These are phyloP conservation scores for Cryptoprocta ferox DNA, from an alignment of 2,797 vertebrate genomes.

Conservation along the genomic window DNA sequence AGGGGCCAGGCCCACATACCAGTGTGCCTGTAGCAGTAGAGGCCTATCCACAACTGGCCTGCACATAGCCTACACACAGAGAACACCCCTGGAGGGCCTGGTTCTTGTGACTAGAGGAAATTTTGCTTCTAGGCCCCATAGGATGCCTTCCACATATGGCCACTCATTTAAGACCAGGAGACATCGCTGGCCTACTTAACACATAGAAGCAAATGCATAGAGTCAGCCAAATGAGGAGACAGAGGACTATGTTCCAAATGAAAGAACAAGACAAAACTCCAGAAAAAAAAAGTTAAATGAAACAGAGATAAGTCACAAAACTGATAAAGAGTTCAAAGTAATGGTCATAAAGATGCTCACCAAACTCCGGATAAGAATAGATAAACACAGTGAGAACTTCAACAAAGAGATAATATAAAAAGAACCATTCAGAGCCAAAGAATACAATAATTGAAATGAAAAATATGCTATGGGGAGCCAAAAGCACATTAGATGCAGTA, in stretches of 20 bases:
- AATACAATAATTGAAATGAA: not conserved
- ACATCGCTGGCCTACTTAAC: not conserved
- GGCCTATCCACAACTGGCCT: not conserved
- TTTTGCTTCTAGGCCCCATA: not conserved
- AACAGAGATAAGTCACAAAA: not conserved
- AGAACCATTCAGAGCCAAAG: not conserved
- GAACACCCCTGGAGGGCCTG: not conserved
- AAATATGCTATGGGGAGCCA: not conserved
- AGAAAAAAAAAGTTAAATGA: not conserved
- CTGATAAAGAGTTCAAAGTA: not conserved
- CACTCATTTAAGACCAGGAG: not conserved
- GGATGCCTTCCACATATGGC: not conserved
- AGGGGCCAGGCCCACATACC: not conserved
- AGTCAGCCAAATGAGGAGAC: not conserved
- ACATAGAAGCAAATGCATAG: not conserved
- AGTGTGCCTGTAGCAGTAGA: not conserved
- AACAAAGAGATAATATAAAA: not conserved
- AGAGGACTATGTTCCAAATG: not conserved
- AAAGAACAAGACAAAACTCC: not conserved
- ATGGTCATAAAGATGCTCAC: not conserved
- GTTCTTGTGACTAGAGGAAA: not conserved
- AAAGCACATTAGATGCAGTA: not conserved
- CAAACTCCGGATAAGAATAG: not conserved
- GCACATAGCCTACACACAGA: not conserved
- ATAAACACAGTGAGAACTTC: not conserved